Percentiles rank a stretch among this genome's conserved stretches.
phyloP scores from a whole-genome alignment of 2,888 invertebrate species.

The Andrena bicolor region DNA sequence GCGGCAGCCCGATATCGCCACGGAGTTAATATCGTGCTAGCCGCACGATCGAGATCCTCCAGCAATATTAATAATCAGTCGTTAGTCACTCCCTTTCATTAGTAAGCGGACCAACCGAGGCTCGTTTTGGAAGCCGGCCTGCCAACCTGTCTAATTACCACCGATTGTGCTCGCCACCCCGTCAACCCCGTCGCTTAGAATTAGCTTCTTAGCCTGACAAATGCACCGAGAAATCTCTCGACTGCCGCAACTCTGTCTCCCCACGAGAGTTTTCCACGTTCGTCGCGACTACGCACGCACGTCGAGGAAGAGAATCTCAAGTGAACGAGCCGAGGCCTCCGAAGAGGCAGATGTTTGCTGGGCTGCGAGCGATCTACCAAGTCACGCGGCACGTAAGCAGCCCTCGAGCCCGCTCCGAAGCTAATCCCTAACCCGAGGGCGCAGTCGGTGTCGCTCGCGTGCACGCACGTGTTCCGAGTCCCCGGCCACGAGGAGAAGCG shows the following conservation, averaged over 20 bases:
- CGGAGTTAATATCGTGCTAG: conserved; percentile 65
- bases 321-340: not conserved
- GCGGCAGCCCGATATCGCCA: conserved; percentile 63
- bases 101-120: conserved; percentile 62
- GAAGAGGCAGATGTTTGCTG: conserved; percentile 44
- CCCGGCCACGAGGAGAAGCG: conserved; percentile 2
- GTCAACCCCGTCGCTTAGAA: conserved; percentile 39
- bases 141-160: conserved; percentile 66
- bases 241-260: conserved; percentile 25
- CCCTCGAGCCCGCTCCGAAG: conserved; percentile 46
- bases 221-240: conserved; percentile 56
- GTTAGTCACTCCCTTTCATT: conserved; percentile 72
- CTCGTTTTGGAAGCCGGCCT: conserved; percentile 68
- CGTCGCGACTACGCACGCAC: not conserved
- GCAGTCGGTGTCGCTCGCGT: conserved; percentile 23
- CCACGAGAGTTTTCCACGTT: not conserved
- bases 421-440: conserved; percentile 48
- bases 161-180: conserved; percentile 41
- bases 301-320: not conserved
- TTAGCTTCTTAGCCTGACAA: conserved; percentile 60
- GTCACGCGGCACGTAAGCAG: conserved; percentile 44
- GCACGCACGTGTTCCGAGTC: conserved; percentile 10
- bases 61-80: conserved; percentile 73
- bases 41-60: conserved; percentile 70
- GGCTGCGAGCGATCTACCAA: conserved; percentile 36